Base-by-base conservation (phyloP, 1,140 invertebrate genomes). In the Amyelois transitella region DNA sequence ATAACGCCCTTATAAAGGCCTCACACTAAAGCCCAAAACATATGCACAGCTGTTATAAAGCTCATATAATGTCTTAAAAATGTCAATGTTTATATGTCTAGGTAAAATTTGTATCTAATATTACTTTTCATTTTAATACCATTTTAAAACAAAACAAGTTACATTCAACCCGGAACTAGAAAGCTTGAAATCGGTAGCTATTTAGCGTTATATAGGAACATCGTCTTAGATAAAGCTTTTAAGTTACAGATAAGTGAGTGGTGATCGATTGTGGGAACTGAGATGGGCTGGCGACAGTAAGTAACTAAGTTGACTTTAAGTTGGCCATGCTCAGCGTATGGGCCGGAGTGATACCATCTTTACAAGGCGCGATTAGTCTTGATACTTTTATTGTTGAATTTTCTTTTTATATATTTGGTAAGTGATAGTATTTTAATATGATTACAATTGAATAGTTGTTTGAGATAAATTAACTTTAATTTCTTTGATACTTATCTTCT, bases 201-300 rank as follows among this genome's bases (percentile, higher is more conserved):
- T 69, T 71, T 59, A 73, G 65, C 66, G 51, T 51, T 50, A 53
- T 55, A 64, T 60, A 66, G 63, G 71, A 74, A 74, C 63, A 69
- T 66, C 43, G 60, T 25, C 32, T 47, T 60, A 85, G 80, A 88
- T 81, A 88, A 83, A 69, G 66, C 76, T 79, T 81, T 82, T 82
- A 75, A 69, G 64, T 67, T 53, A 51, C 32, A 72, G 75, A 86
- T 82, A 82, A 74, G 58, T 64, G 52, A 53, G 57, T 73, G 69
- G 63, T 79, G 82, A 83, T 86, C 77, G 82, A 86, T 86, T 79
- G 82, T 86, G 82, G 79, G 80, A 86, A 83, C 60, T 43, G 60
- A 64, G 64, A 67, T 67, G 63, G 51, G 58, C 25, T 58, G 78
- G 70, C 77, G 82, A 86, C 82, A 83, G 75, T 81, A 76, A 80